A percentile compares a stretch with the other conserved stretches of the same genome.
Evolutionary conservation across 2,113 vertebrate species (phyloP).

Genomic region (Erythrocercus mccallii): DNA sequence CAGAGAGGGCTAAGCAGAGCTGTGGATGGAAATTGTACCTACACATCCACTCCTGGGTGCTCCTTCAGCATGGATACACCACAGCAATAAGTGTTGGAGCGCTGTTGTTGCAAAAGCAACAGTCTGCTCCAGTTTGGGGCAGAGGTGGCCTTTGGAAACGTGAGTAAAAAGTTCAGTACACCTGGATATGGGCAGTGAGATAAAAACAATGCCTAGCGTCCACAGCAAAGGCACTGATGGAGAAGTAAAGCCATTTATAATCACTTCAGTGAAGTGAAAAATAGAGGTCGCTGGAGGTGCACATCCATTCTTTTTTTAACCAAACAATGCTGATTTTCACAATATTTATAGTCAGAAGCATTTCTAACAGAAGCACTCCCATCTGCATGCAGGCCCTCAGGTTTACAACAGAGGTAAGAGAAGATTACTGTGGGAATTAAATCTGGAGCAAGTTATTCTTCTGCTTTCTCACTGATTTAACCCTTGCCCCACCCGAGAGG

Average conservation of each 20-base stretch:
- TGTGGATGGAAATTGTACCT: background rate
- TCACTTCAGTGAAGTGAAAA: slow-evolving; percentile 49
- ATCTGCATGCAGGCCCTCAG: background rate
- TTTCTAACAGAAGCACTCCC: background rate
- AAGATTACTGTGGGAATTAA: background rate
- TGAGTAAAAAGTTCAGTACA: background rate
- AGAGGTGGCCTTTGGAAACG: fast-evolving
- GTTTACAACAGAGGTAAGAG: background rate
- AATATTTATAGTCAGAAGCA: slow-evolving; percentile 22
- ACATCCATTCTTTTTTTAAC: slow-evolving; percentile 7
- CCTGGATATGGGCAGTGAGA: background rate
- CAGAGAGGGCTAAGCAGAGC: background rate
- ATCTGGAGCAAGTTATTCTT: background rate
- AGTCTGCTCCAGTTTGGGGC: background rate
- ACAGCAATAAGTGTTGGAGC: background rate
- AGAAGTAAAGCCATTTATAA: slow-evolving; percentile 6
- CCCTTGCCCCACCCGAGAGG: background rate
- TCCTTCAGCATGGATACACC: background rate
- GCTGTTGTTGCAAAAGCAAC: background rate
- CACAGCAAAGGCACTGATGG: background rate
- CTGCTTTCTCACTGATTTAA: background rate
- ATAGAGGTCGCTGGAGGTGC: slow-evolving; percentile 25
- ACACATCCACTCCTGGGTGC: fast-evolving
- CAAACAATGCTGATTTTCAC: slow-evolving; percentile 35
- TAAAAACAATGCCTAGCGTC: background rate